Percentiles rank a stretch among this genome's conserved stretches.
Conservation (phyloP, 2,888 invertebrate genomes). For the Alitta virens region DNA sequence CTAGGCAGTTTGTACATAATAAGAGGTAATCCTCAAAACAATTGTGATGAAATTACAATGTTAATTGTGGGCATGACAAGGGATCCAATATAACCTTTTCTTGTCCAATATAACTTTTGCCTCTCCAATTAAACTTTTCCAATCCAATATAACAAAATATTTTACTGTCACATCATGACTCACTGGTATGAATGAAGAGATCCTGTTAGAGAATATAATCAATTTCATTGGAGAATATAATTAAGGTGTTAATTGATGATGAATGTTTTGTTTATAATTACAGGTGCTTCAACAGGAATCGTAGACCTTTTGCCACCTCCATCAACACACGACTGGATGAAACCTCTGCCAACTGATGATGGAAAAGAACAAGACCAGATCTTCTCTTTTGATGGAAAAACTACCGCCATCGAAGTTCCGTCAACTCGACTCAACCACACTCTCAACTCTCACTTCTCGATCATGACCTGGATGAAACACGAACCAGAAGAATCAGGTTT, state of each 20-base stretch:
- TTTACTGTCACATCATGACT: too few species aligned
- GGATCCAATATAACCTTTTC: too few species aligned
- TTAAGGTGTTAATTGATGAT: not conserved
- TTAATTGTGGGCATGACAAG: too few species aligned
- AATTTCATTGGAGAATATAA: too few species aligned
- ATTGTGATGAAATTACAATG: too few species aligned
- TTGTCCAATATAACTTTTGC: too few species aligned
- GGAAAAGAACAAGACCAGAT: slow-evolving; percentile 83
- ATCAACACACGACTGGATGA: slow-evolving; percentile 75
- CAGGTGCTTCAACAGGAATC: slow-evolving; percentile 76
- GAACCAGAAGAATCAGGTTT: slow-evolving; percentile 63
- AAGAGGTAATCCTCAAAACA: too few species aligned
- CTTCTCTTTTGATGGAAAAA: slow-evolving; percentile 91
- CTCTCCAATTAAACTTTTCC: too few species aligned
- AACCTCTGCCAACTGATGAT: slow-evolving; percentile 78
- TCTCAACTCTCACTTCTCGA: slow-evolving; percentile 79
- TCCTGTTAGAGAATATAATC: too few species aligned
- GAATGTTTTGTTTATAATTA: not conserved
- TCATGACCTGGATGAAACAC: slow-evolving; percentile 94
- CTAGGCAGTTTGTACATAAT: too few species aligned
- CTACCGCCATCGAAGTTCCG: slow-evolving; percentile 71
- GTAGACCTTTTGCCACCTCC: slow-evolving; percentile 84
- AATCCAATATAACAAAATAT: too few species aligned
- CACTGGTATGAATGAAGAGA: too few species aligned
- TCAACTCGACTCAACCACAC: slow-evolving; percentile 66